Conservation (phyloP, 2,888 invertebrate species). For the Drosophila vallismaia region DNA sequence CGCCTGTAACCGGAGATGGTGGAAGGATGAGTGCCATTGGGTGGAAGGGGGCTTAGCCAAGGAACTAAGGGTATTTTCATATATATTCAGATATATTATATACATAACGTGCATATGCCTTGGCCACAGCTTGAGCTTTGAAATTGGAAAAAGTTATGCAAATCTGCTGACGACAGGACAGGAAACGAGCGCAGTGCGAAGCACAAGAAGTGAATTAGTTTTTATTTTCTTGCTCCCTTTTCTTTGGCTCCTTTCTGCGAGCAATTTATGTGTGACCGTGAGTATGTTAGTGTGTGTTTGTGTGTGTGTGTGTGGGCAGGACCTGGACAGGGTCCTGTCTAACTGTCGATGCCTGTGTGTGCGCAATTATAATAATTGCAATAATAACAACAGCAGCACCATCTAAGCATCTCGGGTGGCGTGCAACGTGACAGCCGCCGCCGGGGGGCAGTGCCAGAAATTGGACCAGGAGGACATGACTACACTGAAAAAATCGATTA, state of each 20-base stretch:
- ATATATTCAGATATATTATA: slow-evolving; percentile 2
- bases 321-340: slow-evolving; percentile 49
- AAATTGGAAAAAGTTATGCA: slow-evolving; percentile 79
- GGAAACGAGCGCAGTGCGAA: slow-evolving; percentile 58
- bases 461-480: background rate
- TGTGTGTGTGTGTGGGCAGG: slow-evolving; percentile 28
- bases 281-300: slow-evolving; percentile 16
- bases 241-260: slow-evolving; percentile 2
- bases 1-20: slow-evolving; percentile 56
- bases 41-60: slow-evolving; percentile 4
- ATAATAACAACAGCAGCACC: slow-evolving; percentile 61
- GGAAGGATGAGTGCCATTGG: slow-evolving; percentile 13
- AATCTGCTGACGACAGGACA: slow-evolving; percentile 66
- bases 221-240: slow-evolving; percentile 44
- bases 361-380: slow-evolving; percentile 77
- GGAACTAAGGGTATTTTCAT: slow-evolving; percentile 16
- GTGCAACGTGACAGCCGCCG: slow-evolving; percentile 49
- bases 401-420: slow-evolving; percentile 35
- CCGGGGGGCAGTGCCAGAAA: slow-evolving; percentile 2
- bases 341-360: slow-evolving; percentile 71
- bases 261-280: slow-evolving; percentile 25
- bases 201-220: slow-evolving; percentile 74
- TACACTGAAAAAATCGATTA: background rate
- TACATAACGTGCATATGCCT: slow-evolving; percentile 57
- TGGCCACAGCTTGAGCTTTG: slow-evolving; percentile 77